A percentile compares a stretch with the other conserved stretches of the same genome.
Conservation (phyloP, 2,888 invertebrate species). For the Prenolepis imparis region DNA sequence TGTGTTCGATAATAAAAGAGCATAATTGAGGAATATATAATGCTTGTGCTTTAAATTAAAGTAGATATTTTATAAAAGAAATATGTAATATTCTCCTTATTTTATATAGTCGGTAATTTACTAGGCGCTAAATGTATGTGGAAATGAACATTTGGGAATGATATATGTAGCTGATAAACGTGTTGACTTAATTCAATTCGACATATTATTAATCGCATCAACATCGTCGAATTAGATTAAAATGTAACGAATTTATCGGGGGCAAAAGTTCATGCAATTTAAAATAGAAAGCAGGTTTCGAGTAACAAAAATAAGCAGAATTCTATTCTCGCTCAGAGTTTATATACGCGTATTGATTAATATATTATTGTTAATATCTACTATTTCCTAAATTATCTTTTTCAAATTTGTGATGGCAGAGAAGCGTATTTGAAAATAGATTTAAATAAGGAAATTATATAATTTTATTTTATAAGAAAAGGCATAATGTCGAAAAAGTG, state of each 20-base stretch:
- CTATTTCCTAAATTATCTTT: slow-evolving; percentile 4
- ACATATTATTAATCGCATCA: slow-evolving; percentile 48
- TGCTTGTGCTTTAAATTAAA: slow-evolving; percentile 28
- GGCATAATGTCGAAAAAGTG: not conserved
- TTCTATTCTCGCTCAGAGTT: slow-evolving; percentile 1
- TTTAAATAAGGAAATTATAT: not conserved
- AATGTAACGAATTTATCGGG: slow-evolving; percentile 48
- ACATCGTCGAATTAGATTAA: slow-evolving; percentile 57
- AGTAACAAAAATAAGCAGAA: not conserved
- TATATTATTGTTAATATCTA: slow-evolving; percentile 1
- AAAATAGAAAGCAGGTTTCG: slow-evolving; percentile 31
- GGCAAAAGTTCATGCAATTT: slow-evolving; percentile 62
- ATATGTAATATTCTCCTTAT: slow-evolving; percentile 8
- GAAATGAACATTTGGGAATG: slow-evolving; percentile 36
- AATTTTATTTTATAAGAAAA: not conserved
- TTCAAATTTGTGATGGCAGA: not conserved
- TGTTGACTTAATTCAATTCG: slow-evolving; percentile 40
- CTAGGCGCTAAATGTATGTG: slow-evolving; percentile 30
- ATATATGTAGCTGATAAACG: slow-evolving; percentile 46
- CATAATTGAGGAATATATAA: slow-evolving; percentile 13
- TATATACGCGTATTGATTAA: not conserved
- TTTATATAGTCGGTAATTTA: slow-evolving; percentile 43
- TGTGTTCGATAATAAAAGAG: slow-evolving; percentile 16
- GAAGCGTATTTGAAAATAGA: not conserved
- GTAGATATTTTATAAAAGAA: slow-evolving; percentile 24